Percentiles rank a stretch among this genome's conserved stretches.
Conservation (phyloP, 2,888 invertebrate species). For the Thecocarcelia acutangulata region DNA sequence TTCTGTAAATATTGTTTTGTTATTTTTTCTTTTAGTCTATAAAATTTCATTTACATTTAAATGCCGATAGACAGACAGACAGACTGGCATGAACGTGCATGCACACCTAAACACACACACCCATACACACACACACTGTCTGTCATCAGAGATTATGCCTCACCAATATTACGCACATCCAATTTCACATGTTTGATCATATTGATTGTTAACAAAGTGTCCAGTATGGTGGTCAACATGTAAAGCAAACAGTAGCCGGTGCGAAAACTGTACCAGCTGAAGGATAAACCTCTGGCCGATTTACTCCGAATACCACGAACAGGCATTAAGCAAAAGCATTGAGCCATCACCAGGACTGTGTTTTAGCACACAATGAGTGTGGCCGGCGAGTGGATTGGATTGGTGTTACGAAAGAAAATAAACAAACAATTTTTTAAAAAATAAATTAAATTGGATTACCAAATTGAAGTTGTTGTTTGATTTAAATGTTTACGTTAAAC, state of each 20-base stretch:
- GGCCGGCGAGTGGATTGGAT: no score
- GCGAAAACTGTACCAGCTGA: conserved; percentile 76
- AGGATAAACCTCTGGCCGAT: conserved; percentile 77
- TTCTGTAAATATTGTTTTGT: conserved; percentile 71
- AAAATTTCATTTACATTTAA: conserved; percentile 14
- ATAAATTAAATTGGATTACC: background rate
- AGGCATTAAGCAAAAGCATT: conserved; percentile 78
- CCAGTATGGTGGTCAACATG: conserved; percentile 72
- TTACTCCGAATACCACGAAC: conserved; percentile 75
- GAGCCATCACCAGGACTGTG: conserved; percentile 77
- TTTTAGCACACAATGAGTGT: background rate
- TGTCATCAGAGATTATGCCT: conserved; percentile 9
- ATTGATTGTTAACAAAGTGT: conserved; percentile 73
- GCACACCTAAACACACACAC: no score
- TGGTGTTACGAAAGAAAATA: background rate
- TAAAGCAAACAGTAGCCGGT: conserved; percentile 75
- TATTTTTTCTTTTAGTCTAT: background rate
- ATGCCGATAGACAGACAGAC: background rate
- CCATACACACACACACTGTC: background rate
- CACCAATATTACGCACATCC: conserved; percentile 78
- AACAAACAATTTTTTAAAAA: background rate
- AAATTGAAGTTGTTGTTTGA: conserved; percentile 9
- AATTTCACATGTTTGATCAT: conserved; percentile 71
- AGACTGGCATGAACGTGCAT: background rate
- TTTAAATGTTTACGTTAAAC: background rate